Conservation (phyloP, 2,797 vertebrate genomes). For the Trachops cirrhosus region DNA sequence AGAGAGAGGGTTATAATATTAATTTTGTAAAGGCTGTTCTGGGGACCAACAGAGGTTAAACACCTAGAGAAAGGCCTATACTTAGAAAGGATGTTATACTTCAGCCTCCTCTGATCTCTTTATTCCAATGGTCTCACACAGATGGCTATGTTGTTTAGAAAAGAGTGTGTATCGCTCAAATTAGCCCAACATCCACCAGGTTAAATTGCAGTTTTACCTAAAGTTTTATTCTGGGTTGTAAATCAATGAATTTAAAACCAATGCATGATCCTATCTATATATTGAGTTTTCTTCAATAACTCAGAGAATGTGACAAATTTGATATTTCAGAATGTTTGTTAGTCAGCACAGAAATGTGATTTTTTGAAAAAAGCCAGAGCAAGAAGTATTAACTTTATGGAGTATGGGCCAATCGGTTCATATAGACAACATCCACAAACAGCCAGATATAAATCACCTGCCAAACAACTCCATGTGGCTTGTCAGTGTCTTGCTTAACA, state of each 20-base stretch:
- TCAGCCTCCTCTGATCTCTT: neutral
- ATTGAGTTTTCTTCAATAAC: slow-evolving; percentile 40
- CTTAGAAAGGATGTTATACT: neutral
- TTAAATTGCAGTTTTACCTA: slow-evolving; percentile 21
- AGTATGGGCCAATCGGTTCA: neutral
- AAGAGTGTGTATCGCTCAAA: neutral
- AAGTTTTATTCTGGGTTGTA: slow-evolving; percentile 31
- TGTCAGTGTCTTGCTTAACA: neutral
- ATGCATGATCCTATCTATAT: neutral
- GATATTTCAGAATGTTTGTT: slow-evolving; percentile 2
- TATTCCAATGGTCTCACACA: slow-evolving; percentile 7
- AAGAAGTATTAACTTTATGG: neutral
- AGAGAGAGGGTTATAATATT: neutral
- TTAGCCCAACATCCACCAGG: neutral
- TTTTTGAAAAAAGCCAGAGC: neutral
- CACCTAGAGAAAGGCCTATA: neutral
- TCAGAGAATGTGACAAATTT: neutral
- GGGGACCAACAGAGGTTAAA: neutral
- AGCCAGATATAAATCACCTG: neutral
- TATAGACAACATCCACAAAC: neutral
- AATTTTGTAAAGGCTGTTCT: neutral
- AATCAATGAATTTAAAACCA: slow-evolving; percentile 12
- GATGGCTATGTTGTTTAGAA: neutral
- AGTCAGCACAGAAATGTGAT: neutral
- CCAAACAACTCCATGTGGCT: neutral